A percentile compares a stretch with the other conserved stretches of the same genome.
These are phyloP conservation scores for Hydractinia symbiolongicarpus DNA, from an alignment of 30 jellyfish, hydroid and myxozoan species.

Conservation along the genomic window DNA sequence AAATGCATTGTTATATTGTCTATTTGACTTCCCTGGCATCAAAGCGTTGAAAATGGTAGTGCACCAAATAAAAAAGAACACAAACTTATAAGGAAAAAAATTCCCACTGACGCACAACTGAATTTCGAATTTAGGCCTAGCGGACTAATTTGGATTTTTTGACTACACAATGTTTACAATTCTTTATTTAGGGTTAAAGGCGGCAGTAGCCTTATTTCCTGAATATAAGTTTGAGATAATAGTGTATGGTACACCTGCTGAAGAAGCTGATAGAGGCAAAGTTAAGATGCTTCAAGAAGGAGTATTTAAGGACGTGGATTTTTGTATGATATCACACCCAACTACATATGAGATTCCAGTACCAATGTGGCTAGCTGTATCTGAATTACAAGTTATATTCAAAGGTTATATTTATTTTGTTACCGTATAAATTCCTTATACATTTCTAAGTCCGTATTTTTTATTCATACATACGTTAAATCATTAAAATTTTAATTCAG, in stretches of 20 bases:
- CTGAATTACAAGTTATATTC: constrained; percentile 33
- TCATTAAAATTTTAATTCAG: too few relatives aligned
- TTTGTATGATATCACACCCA: constrained; percentile 98
- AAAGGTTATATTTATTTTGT: constrained; percentile 36
- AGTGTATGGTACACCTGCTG: constrained; percentile 99
- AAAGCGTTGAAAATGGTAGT: too few relatives aligned
- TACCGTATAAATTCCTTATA: not conserved
- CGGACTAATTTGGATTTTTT: not conserved
- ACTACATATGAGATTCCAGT: constrained; percentile 49
- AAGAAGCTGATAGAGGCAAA: constrained; percentile 99
- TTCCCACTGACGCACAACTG: not conserved
- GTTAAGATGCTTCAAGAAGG: constrained; percentile 60
- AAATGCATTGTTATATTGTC: too few relatives aligned
- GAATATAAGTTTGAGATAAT: constrained; percentile 58
- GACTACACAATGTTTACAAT: not conserved
- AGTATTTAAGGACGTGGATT: constrained; percentile 74
- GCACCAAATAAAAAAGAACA: too few relatives aligned
- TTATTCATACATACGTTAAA: too few relatives aligned
- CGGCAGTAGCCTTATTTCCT: constrained; percentile 44
- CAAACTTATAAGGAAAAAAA: too few relatives aligned
- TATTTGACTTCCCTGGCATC: too few relatives aligned
- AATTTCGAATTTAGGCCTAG: not conserved
- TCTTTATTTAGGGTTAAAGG: constrained; percentile 53
- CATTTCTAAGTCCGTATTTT: too few relatives aligned
- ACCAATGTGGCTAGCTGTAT: constrained; percentile 33